A percentile compares a stretch with the other conserved stretches of the same genome.
phyloP scores from a whole-genome alignment of 2,888 invertebrate species.

The Troides helena region DNA sequence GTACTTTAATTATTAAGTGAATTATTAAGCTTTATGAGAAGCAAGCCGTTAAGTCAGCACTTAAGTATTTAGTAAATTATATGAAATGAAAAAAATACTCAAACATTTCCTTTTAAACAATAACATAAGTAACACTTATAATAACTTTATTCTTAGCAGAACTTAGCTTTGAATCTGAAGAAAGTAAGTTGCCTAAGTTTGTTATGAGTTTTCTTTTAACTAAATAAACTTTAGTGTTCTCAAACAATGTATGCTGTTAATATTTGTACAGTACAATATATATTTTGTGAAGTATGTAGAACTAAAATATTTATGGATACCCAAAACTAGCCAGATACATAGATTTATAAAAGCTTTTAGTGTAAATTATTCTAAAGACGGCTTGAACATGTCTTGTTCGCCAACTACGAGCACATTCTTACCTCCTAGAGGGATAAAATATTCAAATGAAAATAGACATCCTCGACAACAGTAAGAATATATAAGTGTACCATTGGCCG shows the following conservation, averaged over 20 bases:
- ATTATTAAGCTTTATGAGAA: too few relatives aligned
- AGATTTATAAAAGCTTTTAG: slow-evolving; percentile 22
- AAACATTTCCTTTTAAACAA: too few relatives aligned
- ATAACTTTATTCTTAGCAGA: too few relatives aligned
- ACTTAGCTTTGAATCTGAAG: too few relatives aligned
- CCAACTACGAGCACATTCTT: slow-evolving; percentile 6
- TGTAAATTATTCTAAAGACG: slow-evolving; percentile 22
- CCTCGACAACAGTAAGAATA: neutral
- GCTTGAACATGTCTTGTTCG: slow-evolving; percentile 7
- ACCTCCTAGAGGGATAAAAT: slow-evolving; percentile 16
- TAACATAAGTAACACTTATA: too few relatives aligned
- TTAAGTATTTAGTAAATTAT: too few relatives aligned
- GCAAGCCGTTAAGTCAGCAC: too few relatives aligned
- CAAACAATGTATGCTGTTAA: neutral
- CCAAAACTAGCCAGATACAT: neutral
- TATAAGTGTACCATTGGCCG: neutral
- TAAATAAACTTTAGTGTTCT: too few relatives aligned
- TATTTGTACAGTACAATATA: neutral
- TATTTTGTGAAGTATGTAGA: neutral
- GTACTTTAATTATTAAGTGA: too few relatives aligned
- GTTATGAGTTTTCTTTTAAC: too few relatives aligned
- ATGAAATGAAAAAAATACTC: too few relatives aligned
- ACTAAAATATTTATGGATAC: neutral
- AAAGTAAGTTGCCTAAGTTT: too few relatives aligned
- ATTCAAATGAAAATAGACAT: slow-evolving; percentile 26